phyloP scores from a whole-genome alignment of 1,140 invertebrate species.

The Maniola jurtina region DNA sequence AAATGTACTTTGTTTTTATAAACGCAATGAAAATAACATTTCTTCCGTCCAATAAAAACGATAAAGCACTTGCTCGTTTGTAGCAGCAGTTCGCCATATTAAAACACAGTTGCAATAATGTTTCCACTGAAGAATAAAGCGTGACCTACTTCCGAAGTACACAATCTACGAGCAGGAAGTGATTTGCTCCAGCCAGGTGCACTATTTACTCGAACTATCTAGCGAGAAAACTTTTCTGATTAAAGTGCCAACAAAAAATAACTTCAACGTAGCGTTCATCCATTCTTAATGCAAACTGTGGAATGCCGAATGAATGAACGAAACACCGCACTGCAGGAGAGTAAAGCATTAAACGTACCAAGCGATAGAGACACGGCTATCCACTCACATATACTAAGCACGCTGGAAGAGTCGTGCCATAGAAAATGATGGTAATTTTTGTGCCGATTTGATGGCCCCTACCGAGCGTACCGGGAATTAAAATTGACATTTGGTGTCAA shows the following conservation, averaged over 20 bases:
- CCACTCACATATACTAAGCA: no score
- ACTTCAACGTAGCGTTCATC: slow-evolving; percentile 57
- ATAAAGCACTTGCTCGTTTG: slow-evolving; percentile 23
- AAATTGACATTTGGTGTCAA: no score
- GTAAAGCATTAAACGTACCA: not conserved
- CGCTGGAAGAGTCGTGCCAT: no score
- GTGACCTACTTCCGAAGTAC: slow-evolving; percentile 44
- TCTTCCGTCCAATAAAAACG: slow-evolving; percentile 19
- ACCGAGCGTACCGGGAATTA: no score
- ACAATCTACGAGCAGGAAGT: slow-evolving; percentile 42
- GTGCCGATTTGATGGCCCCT: no score
- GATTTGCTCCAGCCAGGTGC: slow-evolving; percentile 47
- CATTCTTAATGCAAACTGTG: slow-evolving; percentile 67
- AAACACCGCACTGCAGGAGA: slow-evolving; percentile 72
- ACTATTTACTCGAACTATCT: slow-evolving; percentile 46
- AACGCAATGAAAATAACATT: slow-evolving; percentile 12
- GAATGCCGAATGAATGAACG: slow-evolving; percentile 68
- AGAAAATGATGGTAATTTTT: no score
- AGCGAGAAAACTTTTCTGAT: slow-evolving; percentile 59
- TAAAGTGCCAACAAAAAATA: slow-evolving; percentile 70
- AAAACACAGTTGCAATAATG: slow-evolving; percentile 36
- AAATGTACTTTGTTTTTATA: slow-evolving; percentile 8
- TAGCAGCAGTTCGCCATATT: slow-evolving; percentile 28
- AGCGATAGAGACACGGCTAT: not conserved
- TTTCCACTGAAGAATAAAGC: slow-evolving; percentile 39